These are phyloP conservation scores for Coecobrya sp. DNA, from an alignment of 2,888 invertebrate genomes.

Conservation along the genomic window DNA sequence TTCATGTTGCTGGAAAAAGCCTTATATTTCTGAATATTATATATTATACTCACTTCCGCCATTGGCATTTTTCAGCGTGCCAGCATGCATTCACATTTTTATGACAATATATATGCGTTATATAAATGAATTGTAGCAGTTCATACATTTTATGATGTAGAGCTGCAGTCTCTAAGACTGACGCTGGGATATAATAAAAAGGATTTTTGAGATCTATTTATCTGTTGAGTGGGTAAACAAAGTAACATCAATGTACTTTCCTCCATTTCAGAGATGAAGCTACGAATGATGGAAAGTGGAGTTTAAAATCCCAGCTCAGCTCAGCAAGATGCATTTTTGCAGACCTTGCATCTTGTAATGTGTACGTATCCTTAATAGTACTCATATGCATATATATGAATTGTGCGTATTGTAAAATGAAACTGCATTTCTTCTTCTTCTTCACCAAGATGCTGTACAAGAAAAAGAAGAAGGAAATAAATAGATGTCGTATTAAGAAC, in stretches of 20 bases:
- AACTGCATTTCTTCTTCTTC: background rate
- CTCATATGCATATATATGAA: constrained; percentile 11
- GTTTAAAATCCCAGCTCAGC: constrained; percentile 11
- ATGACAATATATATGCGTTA: background rate
- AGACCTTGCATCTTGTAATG: constrained; percentile 33
- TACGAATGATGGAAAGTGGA: constrained; percentile 54
- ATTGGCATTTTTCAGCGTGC: constrained; percentile 31
- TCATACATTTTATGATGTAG: background rate
- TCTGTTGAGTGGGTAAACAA: constrained; percentile 59
- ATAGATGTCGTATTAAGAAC: background rate
- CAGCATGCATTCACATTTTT: background rate
- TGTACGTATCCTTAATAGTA: background rate
- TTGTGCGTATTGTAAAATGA: background rate
- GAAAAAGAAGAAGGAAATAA: constrained; percentile 40
- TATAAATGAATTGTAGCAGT: background rate
- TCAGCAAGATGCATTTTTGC: constrained; percentile 52
- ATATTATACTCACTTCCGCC: constrained; percentile 61
- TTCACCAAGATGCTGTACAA: background rate
- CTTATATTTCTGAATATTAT: constrained; percentile 68
- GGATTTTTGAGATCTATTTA: constrained; percentile 58
- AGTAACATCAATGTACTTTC: constrained; percentile 8
- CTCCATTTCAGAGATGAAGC: constrained; percentile 18
- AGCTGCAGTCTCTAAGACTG: constrained; percentile 15
- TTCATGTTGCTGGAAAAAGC: constrained; percentile 1
- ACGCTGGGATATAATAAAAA: constrained; percentile 30